These are phyloP conservation scores for Dolichopus griseipennis DNA, from an alignment of 2,888 invertebrate species.

Conservation along the genomic window DNA sequence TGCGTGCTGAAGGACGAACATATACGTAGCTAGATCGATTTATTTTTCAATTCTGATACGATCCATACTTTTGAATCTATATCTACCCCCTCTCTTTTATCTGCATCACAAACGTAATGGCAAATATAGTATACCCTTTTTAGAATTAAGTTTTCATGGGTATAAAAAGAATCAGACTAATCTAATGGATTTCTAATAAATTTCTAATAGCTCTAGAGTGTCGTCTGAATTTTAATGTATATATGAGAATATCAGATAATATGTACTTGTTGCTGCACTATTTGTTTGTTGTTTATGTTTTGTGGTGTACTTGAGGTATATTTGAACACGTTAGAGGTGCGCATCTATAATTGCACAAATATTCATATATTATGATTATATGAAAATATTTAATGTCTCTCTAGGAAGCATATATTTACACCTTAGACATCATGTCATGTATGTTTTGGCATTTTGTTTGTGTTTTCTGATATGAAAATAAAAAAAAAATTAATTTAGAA, in stretches of 20 bases:
- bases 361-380: background rate
- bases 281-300: background rate
- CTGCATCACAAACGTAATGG: too few species aligned
- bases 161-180: background rate
- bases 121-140: too few species aligned
- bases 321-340: background rate
- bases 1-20: too few species aligned
- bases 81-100: too few species aligned
- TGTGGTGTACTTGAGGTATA: background rate
- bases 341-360: background rate
- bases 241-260: background rate
- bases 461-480: too few species aligned
- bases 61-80: too few species aligned
- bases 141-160: too few species aligned
- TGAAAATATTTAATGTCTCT: background rate
- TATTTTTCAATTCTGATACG: too few species aligned
- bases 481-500: background rate
- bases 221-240: background rate
- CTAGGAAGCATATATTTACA: background rate
- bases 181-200: background rate
- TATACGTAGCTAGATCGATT: too few species aligned
- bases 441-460: background rate
- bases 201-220: background rate
- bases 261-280: background rate
- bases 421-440: slow-evolving; percentile 1